Percentiles rank a stretch among this genome's conserved stretches.
Evolutionary conservation across 2,888 invertebrate genomes (phyloP).

Genomic region (Rhingia rostrata): DNA sequence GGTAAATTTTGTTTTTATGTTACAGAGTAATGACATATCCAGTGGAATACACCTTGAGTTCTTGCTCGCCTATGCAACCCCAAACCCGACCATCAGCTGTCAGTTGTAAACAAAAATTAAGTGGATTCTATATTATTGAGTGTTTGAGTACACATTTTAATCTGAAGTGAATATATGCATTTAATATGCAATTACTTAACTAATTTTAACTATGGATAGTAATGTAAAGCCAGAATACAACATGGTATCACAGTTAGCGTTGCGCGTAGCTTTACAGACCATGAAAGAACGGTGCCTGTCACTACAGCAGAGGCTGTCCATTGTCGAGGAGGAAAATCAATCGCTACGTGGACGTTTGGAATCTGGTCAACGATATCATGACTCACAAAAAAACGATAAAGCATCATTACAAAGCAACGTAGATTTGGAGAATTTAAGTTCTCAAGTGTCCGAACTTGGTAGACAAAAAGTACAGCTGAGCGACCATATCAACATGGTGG

Average conservation of each 20-base stretch:
- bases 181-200: slow-evolving; percentile 29
- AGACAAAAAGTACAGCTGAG: slow-evolving; percentile 90
- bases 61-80: no score
- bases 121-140: not conserved
- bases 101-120: slow-evolving; percentile 47
- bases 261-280: slow-evolving; percentile 90
- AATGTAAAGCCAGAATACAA: slow-evolving; percentile 47
- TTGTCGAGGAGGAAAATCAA: slow-evolving; percentile 90
- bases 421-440: slow-evolving; percentile 84
- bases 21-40: not conserved
- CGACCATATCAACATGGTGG: slow-evolving; percentile 91
- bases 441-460: slow-evolving; percentile 87
- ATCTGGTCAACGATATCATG: slow-evolving; percentile 81
- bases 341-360: slow-evolving; percentile 83
- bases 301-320: slow-evolving; percentile 88
- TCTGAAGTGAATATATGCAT: not conserved
- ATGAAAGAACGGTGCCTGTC: slow-evolving; percentile 92
- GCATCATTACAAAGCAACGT: slow-evolving; percentile 74
- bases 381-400: slow-evolving; percentile 37
- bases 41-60: not conserved
- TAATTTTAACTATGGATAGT: slow-evolving; percentile 37
- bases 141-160: not conserved
- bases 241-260: slow-evolving; percentile 83
- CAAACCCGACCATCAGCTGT: slow-evolving; percentile 26
- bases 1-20: not conserved